Evolutionary conservation across 2,888 invertebrate genomes (phyloP).

Genomic region (Eristalinus aeneus): DNA sequence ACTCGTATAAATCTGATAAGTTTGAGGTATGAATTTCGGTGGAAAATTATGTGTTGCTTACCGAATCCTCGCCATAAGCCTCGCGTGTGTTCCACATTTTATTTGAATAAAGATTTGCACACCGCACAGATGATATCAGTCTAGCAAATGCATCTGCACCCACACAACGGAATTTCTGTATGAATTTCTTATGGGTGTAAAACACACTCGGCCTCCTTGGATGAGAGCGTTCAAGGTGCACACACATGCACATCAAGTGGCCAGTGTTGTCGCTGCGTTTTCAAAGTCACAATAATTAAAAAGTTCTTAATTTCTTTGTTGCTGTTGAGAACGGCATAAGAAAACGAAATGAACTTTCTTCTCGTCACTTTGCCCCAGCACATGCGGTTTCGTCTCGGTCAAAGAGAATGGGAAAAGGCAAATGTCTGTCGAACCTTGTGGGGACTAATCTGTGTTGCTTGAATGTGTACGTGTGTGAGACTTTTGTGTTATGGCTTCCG

Average conservation of each 20-base stretch:
- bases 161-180: constrained; percentile 3
- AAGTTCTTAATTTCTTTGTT: constrained; percentile 39
- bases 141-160: not conserved
- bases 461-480: not conserved
- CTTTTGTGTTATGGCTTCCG: constrained; percentile 7
- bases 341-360: constrained; percentile 14
- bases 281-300: constrained; percentile 69
- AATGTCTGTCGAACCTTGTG: constrained; percentile 17
- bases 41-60: not conserved
- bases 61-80: not conserved
- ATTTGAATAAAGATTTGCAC: not conserved
- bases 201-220: constrained; percentile 34
- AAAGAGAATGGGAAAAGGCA: constrained; percentile 6
- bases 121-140: not conserved
- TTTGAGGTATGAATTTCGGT: not conserved
- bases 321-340: constrained; percentile 35
- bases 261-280: constrained; percentile 62
- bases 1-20: not conserved
- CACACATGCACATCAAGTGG: constrained; percentile 54
- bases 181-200: constrained; percentile 13
- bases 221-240: constrained; percentile 55
- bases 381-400: not conserved
- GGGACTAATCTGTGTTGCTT: not conserved
- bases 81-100: not conserved
- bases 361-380: not conserved